Evolutionary conservation across 2,113 vertebrate species (phyloP).

Genomic region (Triplophysa dalaica): DNA sequence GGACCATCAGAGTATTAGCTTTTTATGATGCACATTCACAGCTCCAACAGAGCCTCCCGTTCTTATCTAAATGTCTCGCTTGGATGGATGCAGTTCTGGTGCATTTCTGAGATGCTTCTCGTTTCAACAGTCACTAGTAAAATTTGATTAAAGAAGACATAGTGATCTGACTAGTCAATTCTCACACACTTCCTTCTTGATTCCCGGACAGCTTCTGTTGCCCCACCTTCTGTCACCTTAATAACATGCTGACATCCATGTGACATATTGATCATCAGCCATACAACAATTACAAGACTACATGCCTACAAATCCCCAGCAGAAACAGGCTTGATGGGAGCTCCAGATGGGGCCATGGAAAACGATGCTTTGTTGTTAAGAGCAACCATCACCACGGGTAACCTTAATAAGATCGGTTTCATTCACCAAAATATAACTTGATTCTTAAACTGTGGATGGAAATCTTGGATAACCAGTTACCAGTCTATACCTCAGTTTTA

Average conservation of each 20-base stretch:
- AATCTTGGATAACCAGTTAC: not conserved
- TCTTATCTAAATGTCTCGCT: constrained; percentile 23
- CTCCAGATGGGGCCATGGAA: constrained; percentile 7
- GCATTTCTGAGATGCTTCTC: constrained; percentile 31
- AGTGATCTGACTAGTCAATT: not conserved
- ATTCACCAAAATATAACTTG: not conserved
- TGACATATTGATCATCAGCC: constrained; percentile 52
- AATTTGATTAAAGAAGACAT: not conserved
- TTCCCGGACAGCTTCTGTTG: not conserved
- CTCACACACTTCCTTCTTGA: not conserved
- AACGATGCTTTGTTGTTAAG: constrained; percentile 3
- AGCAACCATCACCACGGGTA: constrained; percentile 22
- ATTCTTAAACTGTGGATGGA: not conserved
- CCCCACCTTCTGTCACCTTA: constrained; percentile 60
- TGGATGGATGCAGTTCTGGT: constrained; percentile 12
- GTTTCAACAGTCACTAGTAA: not conserved
- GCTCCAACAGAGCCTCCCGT: not conserved
- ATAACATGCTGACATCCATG: constrained; percentile 30
- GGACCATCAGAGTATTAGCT: not conserved
- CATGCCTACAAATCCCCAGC: constrained; percentile 29
- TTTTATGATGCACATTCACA: not conserved
- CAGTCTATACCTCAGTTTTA: not conserved
- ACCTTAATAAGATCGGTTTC: not conserved
- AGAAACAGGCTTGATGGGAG: constrained; percentile 18
- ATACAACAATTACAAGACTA: not conserved